These are phyloP conservation scores for Hyphantria cunea DNA, from an alignment of 1,140 invertebrate species.

Conservation along the genomic window DNA sequence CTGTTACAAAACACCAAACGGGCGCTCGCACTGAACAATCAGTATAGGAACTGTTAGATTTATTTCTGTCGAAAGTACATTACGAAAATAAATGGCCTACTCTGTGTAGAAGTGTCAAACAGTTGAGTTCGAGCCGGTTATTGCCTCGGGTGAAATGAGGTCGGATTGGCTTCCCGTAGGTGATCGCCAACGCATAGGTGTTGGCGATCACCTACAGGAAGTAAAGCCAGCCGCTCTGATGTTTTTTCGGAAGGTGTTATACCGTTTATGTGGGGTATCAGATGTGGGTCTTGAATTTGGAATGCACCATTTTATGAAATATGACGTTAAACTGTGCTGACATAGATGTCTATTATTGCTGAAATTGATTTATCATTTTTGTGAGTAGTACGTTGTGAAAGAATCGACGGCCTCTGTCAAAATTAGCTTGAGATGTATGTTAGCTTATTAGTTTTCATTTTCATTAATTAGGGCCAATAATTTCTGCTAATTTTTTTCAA, in stretches of 20 bases:
- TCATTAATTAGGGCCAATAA: not conserved
- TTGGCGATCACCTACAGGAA: too few relatives aligned
- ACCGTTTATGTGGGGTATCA: not conserved
- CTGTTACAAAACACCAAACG: conserved; percentile 27
- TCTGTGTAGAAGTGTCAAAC: conserved; percentile 71
- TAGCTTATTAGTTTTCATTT: not conserved
- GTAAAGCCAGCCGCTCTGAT: too few relatives aligned
- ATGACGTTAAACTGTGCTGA: too few relatives aligned
- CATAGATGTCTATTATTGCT: too few relatives aligned
- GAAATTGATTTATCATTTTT: too few relatives aligned
- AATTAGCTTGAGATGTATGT: too few relatives aligned
- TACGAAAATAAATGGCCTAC: conserved; percentile 77
- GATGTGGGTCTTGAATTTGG: not conserved
- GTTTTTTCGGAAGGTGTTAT: conserved; percentile 10
- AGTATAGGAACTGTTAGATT: conserved; percentile 58
- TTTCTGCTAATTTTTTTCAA: not conserved
- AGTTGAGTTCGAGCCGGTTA: conserved; percentile 64
- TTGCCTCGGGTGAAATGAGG: conserved; percentile 69
- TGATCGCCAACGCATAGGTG: conserved; percentile 19
- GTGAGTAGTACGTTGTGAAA: too few relatives aligned
- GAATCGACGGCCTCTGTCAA: too few relatives aligned
- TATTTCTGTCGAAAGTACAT: conserved; percentile 70
- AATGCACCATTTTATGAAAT: too few relatives aligned
- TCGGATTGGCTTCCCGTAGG: conserved; percentile 52
- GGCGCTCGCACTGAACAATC: conserved; percentile 49